Evolutionary conservation across 2,888 invertebrate species (phyloP), one percentile per base, ranked within the genome.

Genomic region (Plebejus melissa): DNA sequence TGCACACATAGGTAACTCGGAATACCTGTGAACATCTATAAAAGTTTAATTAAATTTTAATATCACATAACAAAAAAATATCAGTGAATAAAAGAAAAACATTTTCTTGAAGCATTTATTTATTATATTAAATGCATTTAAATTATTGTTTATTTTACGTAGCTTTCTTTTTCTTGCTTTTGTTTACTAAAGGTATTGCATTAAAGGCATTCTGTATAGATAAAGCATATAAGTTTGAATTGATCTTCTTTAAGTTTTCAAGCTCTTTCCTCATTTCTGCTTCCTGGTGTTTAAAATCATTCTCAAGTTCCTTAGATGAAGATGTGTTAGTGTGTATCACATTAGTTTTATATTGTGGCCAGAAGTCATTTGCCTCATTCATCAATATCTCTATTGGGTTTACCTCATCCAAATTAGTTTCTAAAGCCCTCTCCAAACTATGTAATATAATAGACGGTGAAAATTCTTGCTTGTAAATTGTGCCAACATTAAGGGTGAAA

Each of bases 401-500:
- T 0, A 88, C 76, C 74, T 91, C 87, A 72, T 94, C 94, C 11
- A 84, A 86, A 80, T 93, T 92, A 72, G 89, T 91, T 80, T 95
- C 95, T 16, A 95, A 88, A 81, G 94, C 94, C 78, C 96, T 94
- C 80, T 96, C 95, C 75, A 97, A 90, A 77, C 94, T 95, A 75
- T 94, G 94, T 4, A 96, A 82, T 38, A 95, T 88, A 16, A 95
- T 84, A 77, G 86, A 94, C 0, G 95, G 95, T 78, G 93, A 91
- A 65, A 95, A 94, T 74, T 94, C 94, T 75, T 95, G 94, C 77
- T 94, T 90, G 77, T 94, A 95, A 80, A 95, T 95, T 77, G 95
- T 94, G 4, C 94, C 91, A 77, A 94, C 94, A 54, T 95, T 95
- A 1, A 95, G 84, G 0, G 95, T 94, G 82, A 97, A 95, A 77